These are phyloP conservation scores for Mola mola DNA, from an alignment of 2,113 vertebrate species.

Conservation along the genomic window DNA sequence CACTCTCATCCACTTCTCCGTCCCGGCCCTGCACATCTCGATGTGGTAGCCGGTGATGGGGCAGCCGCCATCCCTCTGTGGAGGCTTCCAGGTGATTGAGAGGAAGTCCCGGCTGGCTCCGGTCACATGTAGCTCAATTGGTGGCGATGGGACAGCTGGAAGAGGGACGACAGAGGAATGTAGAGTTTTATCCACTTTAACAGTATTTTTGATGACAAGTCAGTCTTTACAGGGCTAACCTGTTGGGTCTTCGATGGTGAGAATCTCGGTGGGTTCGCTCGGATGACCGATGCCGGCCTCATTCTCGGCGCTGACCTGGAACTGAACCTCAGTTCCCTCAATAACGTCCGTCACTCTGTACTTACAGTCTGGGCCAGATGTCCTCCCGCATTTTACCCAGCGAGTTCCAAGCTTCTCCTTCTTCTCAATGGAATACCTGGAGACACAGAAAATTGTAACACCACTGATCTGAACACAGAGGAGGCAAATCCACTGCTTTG, in stretches of 20 bases:
- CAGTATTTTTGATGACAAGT: not conserved
- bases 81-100: constrained; percentile 93
- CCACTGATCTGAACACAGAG: not conserved
- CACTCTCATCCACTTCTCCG: constrained; percentile 98
- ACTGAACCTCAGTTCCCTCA: constrained; percentile 97
- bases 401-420: constrained; percentile 97
- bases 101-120: constrained; percentile 92
- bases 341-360: constrained; percentile 97
- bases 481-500: not conserved
- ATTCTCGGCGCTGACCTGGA: constrained; percentile 96
- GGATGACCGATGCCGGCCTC: constrained; percentile 95
- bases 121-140: constrained; percentile 93
- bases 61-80: constrained; percentile 91
- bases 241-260: constrained; percentile 93
- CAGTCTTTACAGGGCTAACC: constrained; percentile 68
- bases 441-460: not conserved
- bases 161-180: not conserved
- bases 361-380: constrained; percentile 91
- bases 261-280: constrained; percentile 95
- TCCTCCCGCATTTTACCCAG: constrained; percentile 97
- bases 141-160: constrained; percentile 91
- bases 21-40: constrained; percentile 94
- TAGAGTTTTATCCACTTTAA: not conserved
- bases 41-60: constrained; percentile 93
- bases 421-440: constrained; percentile 95